phyloP scores from a whole-genome alignment of 2,797 vertebrate genomes.

The Austrolebias charrua region DNA sequence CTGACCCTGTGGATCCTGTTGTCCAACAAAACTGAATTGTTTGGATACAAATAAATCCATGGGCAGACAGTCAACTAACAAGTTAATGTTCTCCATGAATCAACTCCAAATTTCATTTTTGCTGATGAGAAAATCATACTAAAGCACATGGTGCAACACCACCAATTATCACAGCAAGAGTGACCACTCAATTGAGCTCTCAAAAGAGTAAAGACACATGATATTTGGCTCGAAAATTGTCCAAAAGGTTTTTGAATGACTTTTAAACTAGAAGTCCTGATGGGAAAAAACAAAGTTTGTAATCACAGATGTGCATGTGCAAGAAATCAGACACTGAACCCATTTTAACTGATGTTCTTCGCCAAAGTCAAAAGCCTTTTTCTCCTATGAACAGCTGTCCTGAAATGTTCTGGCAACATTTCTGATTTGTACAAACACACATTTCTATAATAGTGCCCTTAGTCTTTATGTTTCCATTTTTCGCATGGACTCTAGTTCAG shows the following conservation, averaged over 20 bases:
- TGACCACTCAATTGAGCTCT: background rate
- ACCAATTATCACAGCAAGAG: background rate
- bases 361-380: too few species aligned
- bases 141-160: background rate
- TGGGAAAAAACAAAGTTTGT: background rate
- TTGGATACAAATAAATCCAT: background rate
- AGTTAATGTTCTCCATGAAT: background rate
- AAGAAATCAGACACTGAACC: background rate
- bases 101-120: background rate
- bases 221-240: background rate
- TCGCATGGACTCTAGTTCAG: background rate
- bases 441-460: background rate
- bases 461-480: background rate
- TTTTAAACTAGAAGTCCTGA: background rate
- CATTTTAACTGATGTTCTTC: too few species aligned
- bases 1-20: background rate
- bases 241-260: background rate
- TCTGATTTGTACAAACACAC: background rate
- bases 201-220: too few species aligned
- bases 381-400: background rate
- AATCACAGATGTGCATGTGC: background rate
- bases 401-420: background rate
- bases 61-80: background rate
- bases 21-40: background rate
- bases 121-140: background rate